Base-by-base conservation (phyloP, 1,140 invertebrate genomes). In the Drosophila malerkotliana region DNA sequence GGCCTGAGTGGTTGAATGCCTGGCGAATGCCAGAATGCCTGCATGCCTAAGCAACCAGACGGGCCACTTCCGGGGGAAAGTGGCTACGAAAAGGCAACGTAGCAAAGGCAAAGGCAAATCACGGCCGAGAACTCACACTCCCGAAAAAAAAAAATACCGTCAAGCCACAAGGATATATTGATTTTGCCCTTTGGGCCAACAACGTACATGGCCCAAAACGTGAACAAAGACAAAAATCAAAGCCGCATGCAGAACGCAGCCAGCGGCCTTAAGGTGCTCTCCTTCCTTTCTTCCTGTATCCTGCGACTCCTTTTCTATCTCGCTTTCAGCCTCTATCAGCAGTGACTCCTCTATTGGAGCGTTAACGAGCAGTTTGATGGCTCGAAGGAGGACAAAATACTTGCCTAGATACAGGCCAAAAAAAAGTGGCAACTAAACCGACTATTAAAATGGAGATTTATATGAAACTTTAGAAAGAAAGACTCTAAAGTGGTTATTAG, bases 161-260 rank as follows among this genome's bases (percentile, higher is more conserved):
- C 67, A 71, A 77, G 48, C 63, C 49, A 74, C 73, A 63, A 58
- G 57, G 68, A 80, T 75, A 74, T 85, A 85, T 85, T 85, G 82
- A 85, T 85, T 85, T 87, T 55, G 81, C 59, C 66, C 64, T 55
- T 73, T 12, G 63, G 71, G 18, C 49, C 55, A 71, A 79, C 63
- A 66, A 48, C 62, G 51, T 74, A 66, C 79, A 87, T 72, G 81
- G 66, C 63, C 73, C 63, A 77, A 62, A 80, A 66, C 61, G 69
- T 71, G 61, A 74, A 72, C 64, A 71, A 57, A 76, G 73, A 67
- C 54, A 53, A 73, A 69, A 81, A 85, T 87, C 82, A 52, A 64
- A 88, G 78, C 64, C 74, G 56, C 78, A 87, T 87, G 79, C 83
- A 87, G 77, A 87, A 79, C 79, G 75, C 75, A 79, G 73, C 74